A percentile compares a stretch with the other conserved stretches of the same genome.
phyloP scores from a whole-genome alignment of 2,888 invertebrate species.

The Melinaea menophilus region DNA sequence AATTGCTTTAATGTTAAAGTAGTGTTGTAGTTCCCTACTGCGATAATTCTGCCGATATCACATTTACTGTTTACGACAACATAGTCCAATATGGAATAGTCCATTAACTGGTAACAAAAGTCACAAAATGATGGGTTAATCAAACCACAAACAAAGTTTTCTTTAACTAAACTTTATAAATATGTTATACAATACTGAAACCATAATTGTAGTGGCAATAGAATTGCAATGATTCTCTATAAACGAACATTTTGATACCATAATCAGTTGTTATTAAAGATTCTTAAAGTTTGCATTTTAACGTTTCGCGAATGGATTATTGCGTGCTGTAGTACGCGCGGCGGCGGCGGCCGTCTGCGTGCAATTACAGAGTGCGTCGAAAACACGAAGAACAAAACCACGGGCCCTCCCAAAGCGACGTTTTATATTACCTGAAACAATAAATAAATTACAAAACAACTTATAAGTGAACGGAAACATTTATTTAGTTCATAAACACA shows the following conservation, averaged over 20 bases:
- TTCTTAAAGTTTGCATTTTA: slow-evolving; percentile 37
- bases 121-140: background rate
- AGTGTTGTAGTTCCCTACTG: background rate
- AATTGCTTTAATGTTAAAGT: background rate
- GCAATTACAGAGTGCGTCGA: slow-evolving; percentile 81
- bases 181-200: too few species aligned
- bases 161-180: background rate
- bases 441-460: slow-evolving; percentile 10
- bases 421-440: slow-evolving; percentile 74
- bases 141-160: background rate
- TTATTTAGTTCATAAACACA: too few species aligned
- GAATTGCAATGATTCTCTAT: background rate
- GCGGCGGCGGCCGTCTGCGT: slow-evolving; percentile 79
- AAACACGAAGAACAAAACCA: slow-evolving; percentile 79
- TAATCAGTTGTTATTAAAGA: background rate
- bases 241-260: slow-evolving; percentile 2
- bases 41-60: background rate
- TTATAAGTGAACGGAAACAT: background rate
- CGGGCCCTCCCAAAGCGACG: slow-evolving; percentile 79
- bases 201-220: too few species aligned
- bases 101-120: background rate
- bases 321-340: slow-evolving; percentile 69
- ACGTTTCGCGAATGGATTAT: slow-evolving; percentile 68
- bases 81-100: background rate
- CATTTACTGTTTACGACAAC: background rate